Evolutionary conservation across 1,140 invertebrate species (phyloP).

Genomic region (Drosophila navojoa): DNA sequence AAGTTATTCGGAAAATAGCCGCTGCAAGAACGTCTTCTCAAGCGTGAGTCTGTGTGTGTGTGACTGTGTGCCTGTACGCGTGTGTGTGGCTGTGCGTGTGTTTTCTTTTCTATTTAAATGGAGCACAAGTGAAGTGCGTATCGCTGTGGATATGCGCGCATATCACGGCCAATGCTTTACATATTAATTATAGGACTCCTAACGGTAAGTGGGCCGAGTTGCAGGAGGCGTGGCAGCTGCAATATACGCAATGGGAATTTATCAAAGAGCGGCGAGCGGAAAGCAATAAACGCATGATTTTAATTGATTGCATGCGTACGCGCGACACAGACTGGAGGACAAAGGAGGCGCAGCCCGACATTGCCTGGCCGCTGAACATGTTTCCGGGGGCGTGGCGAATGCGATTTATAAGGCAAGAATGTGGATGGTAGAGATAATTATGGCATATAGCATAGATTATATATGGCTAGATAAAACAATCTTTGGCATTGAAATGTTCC

Average conservation of each 20-base stretch:
- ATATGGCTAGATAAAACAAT: background rate
- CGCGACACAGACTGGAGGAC: background rate
- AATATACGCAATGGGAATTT: slow-evolving; percentile 22
- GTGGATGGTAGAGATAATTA: slow-evolving; percentile 3
- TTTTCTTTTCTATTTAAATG: slow-evolving; percentile 82
- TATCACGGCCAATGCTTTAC: slow-evolving; percentile 55
- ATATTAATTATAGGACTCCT: slow-evolving; percentile 72
- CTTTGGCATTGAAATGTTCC: background rate
- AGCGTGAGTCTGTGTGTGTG: slow-evolving; percentile 16
- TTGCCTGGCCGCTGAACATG: slow-evolving; percentile 11
- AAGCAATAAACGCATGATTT: slow-evolving; percentile 51
- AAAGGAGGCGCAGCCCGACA: background rate
- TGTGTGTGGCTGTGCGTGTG: slow-evolving; percentile 39
- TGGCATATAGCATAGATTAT: background rate
- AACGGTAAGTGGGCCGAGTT: background rate
- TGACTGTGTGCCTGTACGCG: slow-evolving; percentile 20
- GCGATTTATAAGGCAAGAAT: background rate
- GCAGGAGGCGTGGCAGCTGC: slow-evolving; percentile 13
- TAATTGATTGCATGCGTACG: slow-evolving; percentile 50
- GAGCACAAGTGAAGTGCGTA: slow-evolving; percentile 80
- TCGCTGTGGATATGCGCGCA: slow-evolving; percentile 35
- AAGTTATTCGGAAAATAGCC: slow-evolving; percentile 82
- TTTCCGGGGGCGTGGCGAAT: slow-evolving; percentile 16
- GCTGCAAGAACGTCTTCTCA: slow-evolving; percentile 40
- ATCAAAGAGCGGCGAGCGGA: slow-evolving; percentile 12